Percentiles rank a stretch among this genome's conserved stretches.
phyloP scores from a whole-genome alignment of 2,797 vertebrate species.

The Rhinatrema bivittatum region DNA sequence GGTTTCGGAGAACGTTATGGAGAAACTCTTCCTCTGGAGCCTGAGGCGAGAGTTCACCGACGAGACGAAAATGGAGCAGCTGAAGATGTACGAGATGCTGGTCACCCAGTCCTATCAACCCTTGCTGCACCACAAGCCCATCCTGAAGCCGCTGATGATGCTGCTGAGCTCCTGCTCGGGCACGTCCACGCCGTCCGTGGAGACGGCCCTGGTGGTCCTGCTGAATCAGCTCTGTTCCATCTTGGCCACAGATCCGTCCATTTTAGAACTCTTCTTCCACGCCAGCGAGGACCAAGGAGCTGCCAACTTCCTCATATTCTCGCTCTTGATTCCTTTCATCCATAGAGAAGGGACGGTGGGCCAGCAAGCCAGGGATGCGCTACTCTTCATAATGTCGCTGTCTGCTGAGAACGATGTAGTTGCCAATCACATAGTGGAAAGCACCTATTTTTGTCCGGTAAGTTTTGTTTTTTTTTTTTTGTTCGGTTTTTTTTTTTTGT shows the following conservation, averaged over 20 bases:
- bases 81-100: constrained; percentile 95
- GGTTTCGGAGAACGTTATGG: constrained; percentile 95
- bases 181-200: constrained; percentile 64
- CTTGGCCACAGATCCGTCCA: constrained; percentile 86
- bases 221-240: constrained; percentile 91
- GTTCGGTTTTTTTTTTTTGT: neutral
- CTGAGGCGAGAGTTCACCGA: constrained; percentile 87
- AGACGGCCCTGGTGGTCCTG: constrained; percentile 82
- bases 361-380: constrained; percentile 88
- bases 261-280: constrained; percentile 96
- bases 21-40: constrained; percentile 97
- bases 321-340: constrained; percentile 92
- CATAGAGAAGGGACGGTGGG: constrained; percentile 88
- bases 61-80: constrained; percentile 91
- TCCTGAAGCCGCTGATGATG: constrained; percentile 94
- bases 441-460: constrained; percentile 95
- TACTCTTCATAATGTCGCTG: constrained; percentile 94
- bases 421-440: constrained; percentile 83
- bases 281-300: constrained; percentile 95
- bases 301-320: constrained; percentile 97
- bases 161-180: constrained; percentile 85
- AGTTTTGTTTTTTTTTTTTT: constrained; percentile 37
- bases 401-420: constrained; percentile 86
- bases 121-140: constrained; percentile 90
- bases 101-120: constrained; percentile 88